phyloP scores from a whole-genome alignment of 2,113 vertebrate species.

The Petrocephalus microphthalmus region DNA sequence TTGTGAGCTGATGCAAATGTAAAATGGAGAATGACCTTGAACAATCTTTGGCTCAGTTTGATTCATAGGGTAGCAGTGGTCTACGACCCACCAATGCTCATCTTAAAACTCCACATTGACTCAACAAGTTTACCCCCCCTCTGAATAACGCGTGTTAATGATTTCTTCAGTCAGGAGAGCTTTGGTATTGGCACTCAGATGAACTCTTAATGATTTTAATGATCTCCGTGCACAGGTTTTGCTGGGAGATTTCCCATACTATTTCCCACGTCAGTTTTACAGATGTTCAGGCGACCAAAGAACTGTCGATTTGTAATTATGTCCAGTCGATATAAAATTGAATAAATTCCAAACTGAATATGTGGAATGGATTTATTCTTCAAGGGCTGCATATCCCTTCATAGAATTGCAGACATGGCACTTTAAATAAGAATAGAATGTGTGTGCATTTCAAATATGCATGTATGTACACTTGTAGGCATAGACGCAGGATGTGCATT shows the following conservation, averaged over 20 bases:
- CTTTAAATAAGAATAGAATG: not conserved
- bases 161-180: not conserved
- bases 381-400: not conserved
- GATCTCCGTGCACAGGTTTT: not conserved
- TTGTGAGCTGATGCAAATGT: not conserved
- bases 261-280: not conserved
- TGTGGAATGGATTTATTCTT: not conserved
- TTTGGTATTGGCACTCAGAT: not conserved
- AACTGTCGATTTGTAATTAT: not conserved
- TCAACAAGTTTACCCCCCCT: not conserved
- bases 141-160: not conserved
- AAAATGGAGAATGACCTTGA: not conserved
- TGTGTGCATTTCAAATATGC: not conserved
- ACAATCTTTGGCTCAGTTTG: not conserved
- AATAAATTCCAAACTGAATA: not conserved
- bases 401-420: not conserved
- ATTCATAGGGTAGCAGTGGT: not conserved
- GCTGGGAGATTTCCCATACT: not conserved
- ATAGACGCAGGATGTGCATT: not conserved
- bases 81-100: not conserved
- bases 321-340: not conserved
- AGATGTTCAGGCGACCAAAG: not conserved
- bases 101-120: not conserved
- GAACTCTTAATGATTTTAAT: not conserved
- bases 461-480: not conserved